These are phyloP conservation scores for Calidris pygmaea DNA, from an alignment of 2,113 vertebrate genomes.

Conservation along the genomic window DNA sequence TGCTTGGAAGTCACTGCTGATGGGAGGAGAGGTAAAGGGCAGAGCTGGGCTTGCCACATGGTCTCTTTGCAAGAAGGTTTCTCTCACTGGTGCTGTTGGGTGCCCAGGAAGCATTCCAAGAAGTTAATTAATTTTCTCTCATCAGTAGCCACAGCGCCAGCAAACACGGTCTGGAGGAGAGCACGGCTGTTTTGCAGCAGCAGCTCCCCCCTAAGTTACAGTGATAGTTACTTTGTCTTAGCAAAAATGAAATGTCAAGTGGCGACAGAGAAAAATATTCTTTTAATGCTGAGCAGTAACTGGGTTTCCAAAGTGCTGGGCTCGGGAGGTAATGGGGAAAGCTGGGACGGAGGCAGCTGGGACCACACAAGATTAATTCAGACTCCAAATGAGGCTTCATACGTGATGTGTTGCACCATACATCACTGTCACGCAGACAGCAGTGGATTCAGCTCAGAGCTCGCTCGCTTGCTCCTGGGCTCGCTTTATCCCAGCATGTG, in stretches of 20 bases:
- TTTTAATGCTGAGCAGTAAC: neutral
- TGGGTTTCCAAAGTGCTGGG: neutral
- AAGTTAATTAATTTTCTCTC: slow-evolving; percentile 10
- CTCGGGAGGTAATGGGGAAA: neutral
- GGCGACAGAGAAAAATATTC: neutral
- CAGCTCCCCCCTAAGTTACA: neutral
- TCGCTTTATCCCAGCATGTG: rapidly evolving
- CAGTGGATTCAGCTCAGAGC: neutral
- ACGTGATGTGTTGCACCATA: neutral
- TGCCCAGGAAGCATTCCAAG: neutral
- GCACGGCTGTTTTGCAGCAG: neutral
- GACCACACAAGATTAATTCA: neutral
- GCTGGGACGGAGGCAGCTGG: neutral
- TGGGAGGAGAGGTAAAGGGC: neutral
- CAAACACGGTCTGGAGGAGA: neutral
- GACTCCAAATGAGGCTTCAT: neutral
- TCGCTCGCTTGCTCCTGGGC: neutral
- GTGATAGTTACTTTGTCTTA: slow-evolving; percentile 23
- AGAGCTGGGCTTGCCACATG: rapidly evolving
- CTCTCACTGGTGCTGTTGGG: neutral
- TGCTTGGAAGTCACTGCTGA: neutral
- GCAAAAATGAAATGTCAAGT: slow-evolving; percentile 17
- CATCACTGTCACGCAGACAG: neutral
- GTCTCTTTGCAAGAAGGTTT: neutral
- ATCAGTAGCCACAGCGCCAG: neutral